Conservation (phyloP, 2,113 vertebrate species). For the Pangasianodon gigas region DNA sequence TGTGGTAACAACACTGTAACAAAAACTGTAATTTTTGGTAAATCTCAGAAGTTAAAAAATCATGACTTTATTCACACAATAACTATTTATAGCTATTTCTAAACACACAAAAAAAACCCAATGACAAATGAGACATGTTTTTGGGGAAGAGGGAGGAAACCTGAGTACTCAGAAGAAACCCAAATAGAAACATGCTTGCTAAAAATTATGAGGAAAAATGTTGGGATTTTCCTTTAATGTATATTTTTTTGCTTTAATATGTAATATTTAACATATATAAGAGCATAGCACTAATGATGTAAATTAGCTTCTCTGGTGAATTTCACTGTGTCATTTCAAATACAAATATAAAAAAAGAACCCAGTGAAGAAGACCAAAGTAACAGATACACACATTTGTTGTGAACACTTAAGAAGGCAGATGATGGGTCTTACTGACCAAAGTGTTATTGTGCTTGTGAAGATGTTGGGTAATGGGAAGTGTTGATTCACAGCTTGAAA, state of each 20-base stretch:
- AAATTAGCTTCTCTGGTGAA: not conserved
- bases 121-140: not conserved
- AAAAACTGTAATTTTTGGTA: too few species aligned
- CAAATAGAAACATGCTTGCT: not conserved
- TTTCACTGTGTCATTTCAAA: not conserved
- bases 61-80: not conserved
- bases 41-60: too few species aligned
- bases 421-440: not conserved
- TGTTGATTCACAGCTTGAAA: conserved; percentile 39
- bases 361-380: not conserved
- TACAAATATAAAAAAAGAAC: not conserved
- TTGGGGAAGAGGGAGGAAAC: not conserved
- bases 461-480: not conserved
- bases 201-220: not conserved
- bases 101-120: not conserved
- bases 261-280: not conserved
- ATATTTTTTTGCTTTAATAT: not conserved
- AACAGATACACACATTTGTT: not conserved
- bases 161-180: not conserved
- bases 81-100: not conserved
- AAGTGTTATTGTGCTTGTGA: conserved; percentile 13
- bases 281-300: not conserved
- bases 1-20: too few species aligned
- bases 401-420: not conserved
- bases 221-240: not conserved